phyloP scores from a whole-genome alignment of 2,797 vertebrate species.

The Meda fulgida region DNA sequence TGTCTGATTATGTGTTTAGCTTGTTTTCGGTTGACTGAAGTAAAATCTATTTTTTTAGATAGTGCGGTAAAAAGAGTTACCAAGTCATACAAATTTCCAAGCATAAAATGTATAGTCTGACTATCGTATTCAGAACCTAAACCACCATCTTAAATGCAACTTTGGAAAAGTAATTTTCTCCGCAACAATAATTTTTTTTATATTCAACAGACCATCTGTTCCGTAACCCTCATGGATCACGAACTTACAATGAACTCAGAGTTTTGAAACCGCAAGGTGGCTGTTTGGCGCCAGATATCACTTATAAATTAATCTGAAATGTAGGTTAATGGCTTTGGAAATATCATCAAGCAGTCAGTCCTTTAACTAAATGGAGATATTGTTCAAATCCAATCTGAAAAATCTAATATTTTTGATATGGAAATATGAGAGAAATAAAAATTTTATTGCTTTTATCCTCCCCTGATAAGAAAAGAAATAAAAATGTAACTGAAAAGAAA shows the following conservation, averaged over 20 bases:
- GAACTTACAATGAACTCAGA: slow-evolving; percentile 35
- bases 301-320: slow-evolving; percentile 23
- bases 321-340: slow-evolving; percentile 42
- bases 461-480: background rate
- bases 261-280: slow-evolving; percentile 11
- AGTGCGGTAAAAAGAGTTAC: background rate
- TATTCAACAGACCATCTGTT: slow-evolving; percentile 21
- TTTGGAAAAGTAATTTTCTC: slow-evolving; percentile 39
- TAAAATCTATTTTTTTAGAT: slow-evolving; percentile 19
- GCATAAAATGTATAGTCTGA: slow-evolving; percentile 8
- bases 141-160: slow-evolving; percentile 11
- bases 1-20: slow-evolving; percentile 25
- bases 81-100: background rate
- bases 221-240: background rate
- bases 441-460: background rate
- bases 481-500: slow-evolving; percentile 3
- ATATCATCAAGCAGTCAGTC: slow-evolving; percentile 20
- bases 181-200: slow-evolving; percentile 37
- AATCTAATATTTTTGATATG: slow-evolving; percentile 20
- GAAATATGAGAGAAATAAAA: slow-evolving; percentile 10
- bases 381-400: slow-evolving; percentile 37
- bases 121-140: slow-evolving; percentile 11
- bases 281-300: background rate
- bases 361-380: slow-evolving; percentile 38
- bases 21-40: slow-evolving; percentile 22